Base-by-base conservation (phyloP, 37 sponge, comb jelly and placozoan species). In the Hexactinellida sp. region DNA sequence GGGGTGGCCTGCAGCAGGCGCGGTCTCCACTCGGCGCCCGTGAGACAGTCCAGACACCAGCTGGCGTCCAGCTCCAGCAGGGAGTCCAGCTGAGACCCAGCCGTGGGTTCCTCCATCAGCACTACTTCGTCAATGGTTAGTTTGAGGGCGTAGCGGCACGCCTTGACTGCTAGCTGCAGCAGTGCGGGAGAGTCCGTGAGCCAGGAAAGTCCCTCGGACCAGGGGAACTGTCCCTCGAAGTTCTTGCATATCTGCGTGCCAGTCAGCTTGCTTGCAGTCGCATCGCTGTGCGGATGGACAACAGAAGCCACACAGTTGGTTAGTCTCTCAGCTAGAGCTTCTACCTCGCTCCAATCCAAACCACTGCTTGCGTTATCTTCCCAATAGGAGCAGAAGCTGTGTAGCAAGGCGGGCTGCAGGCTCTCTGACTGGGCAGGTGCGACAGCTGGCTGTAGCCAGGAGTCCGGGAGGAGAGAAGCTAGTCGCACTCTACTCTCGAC, bases 121-220 rank as follows among this genome's bases (percentile, higher is more conserved):
- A 85, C 54, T 24, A 38, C 1, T 1, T 36, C 37, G 54, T 85
- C 37, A 36, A 21, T 5, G 54, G 36, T 55, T n/a, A 86, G 63
- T 13, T 55, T 47, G 55, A 32, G 37, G 23, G 37, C n/a, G 5
- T 88, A 92, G 93, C 93, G 91, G 87, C 91, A 95, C n/a, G 93
- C 90, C 38, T 86, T 91, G 36, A 76, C 38, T 25, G 90, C 84
- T 24, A 93, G 84, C 0, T 25, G 30, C 37, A 37, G 24, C n/a
- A 95, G 41, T 0, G 30, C 71, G 7, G 54, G 41, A 39, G 89
- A 82, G 38, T 25, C 55, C 36, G 85, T 84, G 21, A 95, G 38
- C 91, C 95, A 93, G 19, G 83, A 51, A 1, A 83, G 37, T 7
- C 88, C 13, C 0, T 84, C 38, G 32, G 93, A 88, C 55, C 88